Conservation (phyloP, 2,888 invertebrate genomes). For the Drosophila mayaguana region DNA sequence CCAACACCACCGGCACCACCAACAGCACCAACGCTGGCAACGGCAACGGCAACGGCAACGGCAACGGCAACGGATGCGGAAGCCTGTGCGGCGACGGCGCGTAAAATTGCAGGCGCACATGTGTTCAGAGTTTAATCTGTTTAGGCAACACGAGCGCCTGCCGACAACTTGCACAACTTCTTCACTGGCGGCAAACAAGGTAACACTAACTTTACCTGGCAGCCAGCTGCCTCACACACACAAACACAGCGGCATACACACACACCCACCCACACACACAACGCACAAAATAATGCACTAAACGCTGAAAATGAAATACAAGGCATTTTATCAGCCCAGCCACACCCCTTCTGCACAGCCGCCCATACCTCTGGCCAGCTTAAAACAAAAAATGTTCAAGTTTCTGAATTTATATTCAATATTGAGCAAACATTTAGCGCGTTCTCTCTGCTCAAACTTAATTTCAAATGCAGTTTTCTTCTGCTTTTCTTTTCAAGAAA, state of each 20-base stretch:
- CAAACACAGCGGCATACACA: too few species aligned
- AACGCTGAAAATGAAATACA: constrained; percentile 55
- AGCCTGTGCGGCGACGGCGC: constrained; percentile 61
- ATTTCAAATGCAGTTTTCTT: constrained; percentile 31
- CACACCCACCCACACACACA: constrained; percentile 1
- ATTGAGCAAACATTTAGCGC: constrained; percentile 7
- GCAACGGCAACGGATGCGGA: constrained; percentile 20
- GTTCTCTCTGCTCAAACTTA: constrained; percentile 20
- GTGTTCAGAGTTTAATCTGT: constrained; percentile 78
- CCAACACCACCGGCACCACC: constrained; percentile 16
- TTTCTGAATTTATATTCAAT: constrained; percentile 43
- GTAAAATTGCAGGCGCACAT: constrained; percentile 79
- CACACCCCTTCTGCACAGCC: neutral
- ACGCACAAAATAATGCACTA: constrained; percentile 61
- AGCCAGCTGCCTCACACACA: constrained; percentile 31
- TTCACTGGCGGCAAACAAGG: constrained; percentile 65
- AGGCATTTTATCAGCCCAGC: constrained; percentile 33
- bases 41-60: constrained; percentile 18
- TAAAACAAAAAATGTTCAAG: constrained; percentile 49
- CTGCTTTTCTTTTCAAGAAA: constrained; percentile 1
- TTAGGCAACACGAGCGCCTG: constrained; percentile 75
- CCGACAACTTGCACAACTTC: constrained; percentile 73
- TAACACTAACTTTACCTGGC: constrained; percentile 78
- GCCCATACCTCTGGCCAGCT: constrained; percentile 8
- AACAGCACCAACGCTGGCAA: constrained; percentile 7